phyloP scores from a whole-genome alignment of 2,113 vertebrate species.

The Tachysurus fulvidraco region DNA sequence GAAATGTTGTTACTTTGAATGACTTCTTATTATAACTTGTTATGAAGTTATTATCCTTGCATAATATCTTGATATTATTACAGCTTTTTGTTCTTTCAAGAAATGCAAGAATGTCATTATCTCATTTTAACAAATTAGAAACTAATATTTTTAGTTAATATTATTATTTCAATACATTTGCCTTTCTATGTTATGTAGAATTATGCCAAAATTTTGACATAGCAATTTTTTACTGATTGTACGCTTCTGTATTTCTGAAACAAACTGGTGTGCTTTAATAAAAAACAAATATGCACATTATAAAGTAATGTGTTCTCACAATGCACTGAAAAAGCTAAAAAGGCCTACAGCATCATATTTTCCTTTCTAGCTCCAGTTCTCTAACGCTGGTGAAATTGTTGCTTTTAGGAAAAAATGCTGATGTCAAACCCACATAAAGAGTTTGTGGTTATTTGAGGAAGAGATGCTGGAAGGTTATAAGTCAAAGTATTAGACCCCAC shows the following conservation, averaged over 20 bases:
- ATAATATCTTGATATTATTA: background rate
- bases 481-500: background rate
- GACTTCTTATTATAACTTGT: background rate
- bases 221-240: background rate
- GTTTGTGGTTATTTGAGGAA: background rate
- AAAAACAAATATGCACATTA: background rate
- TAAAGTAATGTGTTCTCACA: background rate
- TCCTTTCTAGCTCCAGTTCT: background rate
- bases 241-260: background rate
- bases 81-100: background rate
- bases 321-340: background rate
- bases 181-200: background rate
- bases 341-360: background rate
- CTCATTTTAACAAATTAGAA: background rate
- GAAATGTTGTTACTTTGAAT: background rate
- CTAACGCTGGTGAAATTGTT: background rate
- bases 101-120: background rate
- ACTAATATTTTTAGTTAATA: background rate
- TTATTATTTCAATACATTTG: background rate
- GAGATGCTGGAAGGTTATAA: slow-evolving; percentile 8
- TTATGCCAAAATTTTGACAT: background rate
- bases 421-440: background rate
- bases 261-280: background rate
- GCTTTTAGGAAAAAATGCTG: background rate
- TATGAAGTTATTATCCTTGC: background rate